Conservation (phyloP, 2,888 invertebrate species). For the Cryptops parisi region DNA sequence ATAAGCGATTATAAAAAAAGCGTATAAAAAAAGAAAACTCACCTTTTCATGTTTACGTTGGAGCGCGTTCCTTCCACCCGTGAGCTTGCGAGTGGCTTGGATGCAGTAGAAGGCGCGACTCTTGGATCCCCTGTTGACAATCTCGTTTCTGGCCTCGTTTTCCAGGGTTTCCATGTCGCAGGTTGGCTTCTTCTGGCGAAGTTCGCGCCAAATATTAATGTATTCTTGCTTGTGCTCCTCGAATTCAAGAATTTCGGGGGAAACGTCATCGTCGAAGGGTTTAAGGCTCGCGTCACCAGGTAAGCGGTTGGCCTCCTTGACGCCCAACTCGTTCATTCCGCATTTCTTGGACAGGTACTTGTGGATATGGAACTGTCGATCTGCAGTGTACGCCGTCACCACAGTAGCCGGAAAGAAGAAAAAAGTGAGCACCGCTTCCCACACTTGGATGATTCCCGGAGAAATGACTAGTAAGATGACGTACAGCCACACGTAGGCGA, state of each 20-base stretch:
- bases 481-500: slow-evolving; percentile 98
- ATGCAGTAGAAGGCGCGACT: slow-evolving; percentile 91
- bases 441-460: slow-evolving; percentile 79
- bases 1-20: too few species aligned
- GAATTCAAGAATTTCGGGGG: slow-evolving; percentile 47
- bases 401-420: slow-evolving; percentile 94
- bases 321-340: slow-evolving; percentile 51
- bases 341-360: slow-evolving; percentile 80
- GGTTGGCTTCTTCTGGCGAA: slow-evolving; percentile 81
- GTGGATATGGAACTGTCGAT: slow-evolving; percentile 67
- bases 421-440: slow-evolving; percentile 94
- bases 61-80: slow-evolving; percentile 82
- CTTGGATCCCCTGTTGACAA: slow-evolving; percentile 84
- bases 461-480: slow-evolving; percentile 78
- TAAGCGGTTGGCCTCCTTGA: slow-evolving; percentile 28
- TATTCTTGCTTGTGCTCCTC: slow-evolving; percentile 89
- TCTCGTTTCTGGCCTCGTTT: slow-evolving; percentile 80
- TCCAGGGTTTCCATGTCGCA: slow-evolving; percentile 77
- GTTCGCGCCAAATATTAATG: slow-evolving; percentile 73
- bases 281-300: slow-evolving; percentile 11
- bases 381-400: slow-evolving; percentile 89
- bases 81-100: slow-evolving; percentile 90
- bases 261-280: slow-evolving; percentile 47
- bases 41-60: slow-evolving; percentile 73
- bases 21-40: too few species aligned